Evolutionary conservation across 2,888 invertebrate genomes (phyloP).

Genomic region (Dromius quadrimaculatus): DNA sequence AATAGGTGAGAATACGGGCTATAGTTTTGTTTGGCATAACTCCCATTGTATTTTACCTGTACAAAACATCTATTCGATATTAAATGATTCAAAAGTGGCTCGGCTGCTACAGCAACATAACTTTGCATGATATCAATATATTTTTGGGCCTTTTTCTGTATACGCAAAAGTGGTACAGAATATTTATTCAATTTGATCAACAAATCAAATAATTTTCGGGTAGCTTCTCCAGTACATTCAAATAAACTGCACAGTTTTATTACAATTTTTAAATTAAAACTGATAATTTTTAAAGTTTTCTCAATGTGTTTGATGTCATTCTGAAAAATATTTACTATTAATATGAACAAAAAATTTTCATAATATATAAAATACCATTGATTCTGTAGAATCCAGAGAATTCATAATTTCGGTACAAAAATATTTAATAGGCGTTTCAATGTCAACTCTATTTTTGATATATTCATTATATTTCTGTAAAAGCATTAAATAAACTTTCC

Average conservation of each 20-base stretch:
- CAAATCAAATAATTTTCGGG: slow-evolving; percentile 22
- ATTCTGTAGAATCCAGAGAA: slow-evolving; percentile 1
- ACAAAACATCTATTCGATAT: slow-evolving; percentile 20
- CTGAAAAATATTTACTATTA: slow-evolving; percentile 19
- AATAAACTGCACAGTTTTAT: slow-evolving; percentile 37
- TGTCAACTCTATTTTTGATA: slow-evolving; percentile 27
- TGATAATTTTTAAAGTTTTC: slow-evolving; percentile 37
- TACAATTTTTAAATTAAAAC: slow-evolving; percentile 46
- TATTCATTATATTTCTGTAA: slow-evolving; percentile 32
- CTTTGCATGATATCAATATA: slow-evolving; percentile 34
- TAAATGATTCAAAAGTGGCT: slow-evolving; percentile 21
- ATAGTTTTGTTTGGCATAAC: too few species aligned
- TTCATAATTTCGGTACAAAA: slow-evolving; percentile 25
- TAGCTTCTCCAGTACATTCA: slow-evolving; percentile 8
- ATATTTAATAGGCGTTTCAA: slow-evolving; percentile 26
- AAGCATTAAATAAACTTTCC: slow-evolving; percentile 41
- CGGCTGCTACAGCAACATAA: slow-evolving; percentile 30
- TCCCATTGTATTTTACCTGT: slow-evolving; percentile 37
- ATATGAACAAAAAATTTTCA: not conserved
- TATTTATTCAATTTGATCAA: slow-evolving; percentile 22
- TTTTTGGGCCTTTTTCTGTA: not conserved
- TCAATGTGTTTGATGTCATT: slow-evolving; percentile 35
- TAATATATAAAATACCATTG: slow-evolving; percentile 13
- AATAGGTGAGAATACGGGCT: too few species aligned
- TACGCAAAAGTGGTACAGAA: slow-evolving; percentile 16